Base-by-base conservation (phyloP, 2,888 invertebrate genomes). In the Lysandra bellargus region DNA sequence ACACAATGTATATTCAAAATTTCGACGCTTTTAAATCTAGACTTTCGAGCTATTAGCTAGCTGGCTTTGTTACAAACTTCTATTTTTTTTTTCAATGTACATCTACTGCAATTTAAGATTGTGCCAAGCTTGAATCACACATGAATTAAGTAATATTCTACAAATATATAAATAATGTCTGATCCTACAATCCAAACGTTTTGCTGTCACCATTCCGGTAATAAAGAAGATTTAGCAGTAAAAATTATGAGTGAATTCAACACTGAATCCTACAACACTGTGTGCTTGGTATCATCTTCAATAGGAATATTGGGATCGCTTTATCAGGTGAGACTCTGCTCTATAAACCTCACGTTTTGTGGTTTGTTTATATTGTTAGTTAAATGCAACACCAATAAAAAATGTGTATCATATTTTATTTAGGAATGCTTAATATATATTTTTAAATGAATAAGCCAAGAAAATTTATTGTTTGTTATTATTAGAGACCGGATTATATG, bases 141-240 rank as follows among this genome's bases (percentile, higher is more conserved):
- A 23, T 23, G 23, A 12, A 49, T 5, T 49, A 49, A 3, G 12
- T 2, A 64, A 30, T 64, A 64, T 64, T 61, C 23, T 64, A 30
- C 64, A 23, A 9, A 64, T 7, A 23, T n/a, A 61, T 12, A 64
- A 64, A 61, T 61, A 81, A 97, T 97, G 97, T 97, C 97, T 60
- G 97, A 97, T 90, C 97, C 98, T 79, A 97, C 97, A 69, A 97
- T 97, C 85, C 97, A 98, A 94, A 97, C 97, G 17, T 97, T 97
- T 88, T 97, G 97, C 88, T 98, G 98, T 87, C 96, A 97, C 86
- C 96, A 96, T 84, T 95, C 95, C 79, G 95, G 95, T 23, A 96
- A 96, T 85, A 95, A 95, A 80, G 95, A 96, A 81, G 96, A 96
- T 85, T 95, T 96, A 86, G 96, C 96, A 40, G 91, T 96, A 9